Evolutionary conservation across 2,888 invertebrate species (phyloP).

Genomic region (Eupithecia dodoneata): DNA sequence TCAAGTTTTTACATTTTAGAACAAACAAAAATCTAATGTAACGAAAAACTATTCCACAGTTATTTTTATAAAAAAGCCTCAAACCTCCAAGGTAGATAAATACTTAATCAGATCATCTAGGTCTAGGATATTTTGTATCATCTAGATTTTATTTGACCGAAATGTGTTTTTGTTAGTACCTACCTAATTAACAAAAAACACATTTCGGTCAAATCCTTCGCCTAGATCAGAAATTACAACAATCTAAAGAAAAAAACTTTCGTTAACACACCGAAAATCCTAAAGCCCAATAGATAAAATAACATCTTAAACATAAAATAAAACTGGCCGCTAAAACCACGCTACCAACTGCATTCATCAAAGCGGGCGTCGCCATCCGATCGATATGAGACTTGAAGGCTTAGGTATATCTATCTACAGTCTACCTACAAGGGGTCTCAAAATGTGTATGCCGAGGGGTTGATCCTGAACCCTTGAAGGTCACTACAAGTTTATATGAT

Average conservation of each 20-base stretch:
- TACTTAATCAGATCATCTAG: too few relatives aligned
- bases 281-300: neutral
- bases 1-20: neutral
- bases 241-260: neutral
- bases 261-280: neutral
- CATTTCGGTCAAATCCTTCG: neutral
- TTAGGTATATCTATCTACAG: constrained; percentile 1
- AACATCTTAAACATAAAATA: neutral
- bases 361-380: neutral
- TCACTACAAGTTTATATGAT: neutral
- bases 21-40: neutral
- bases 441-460: constrained; percentile 3
- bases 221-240: neutral
- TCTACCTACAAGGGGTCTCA: neutral
- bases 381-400: constrained; percentile 3
- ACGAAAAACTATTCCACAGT: too few relatives aligned
- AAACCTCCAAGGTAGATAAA: too few relatives aligned
- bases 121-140: too few relatives aligned
- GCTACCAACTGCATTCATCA: neutral
- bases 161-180: too few relatives aligned
- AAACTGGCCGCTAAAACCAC: neutral
- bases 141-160: too few relatives aligned
- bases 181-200: neutral
- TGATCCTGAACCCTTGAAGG: neutral
- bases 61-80: too few relatives aligned